Conservation (phyloP, 2,113 vertebrate genomes). For the Colaptes auratus region DNA sequence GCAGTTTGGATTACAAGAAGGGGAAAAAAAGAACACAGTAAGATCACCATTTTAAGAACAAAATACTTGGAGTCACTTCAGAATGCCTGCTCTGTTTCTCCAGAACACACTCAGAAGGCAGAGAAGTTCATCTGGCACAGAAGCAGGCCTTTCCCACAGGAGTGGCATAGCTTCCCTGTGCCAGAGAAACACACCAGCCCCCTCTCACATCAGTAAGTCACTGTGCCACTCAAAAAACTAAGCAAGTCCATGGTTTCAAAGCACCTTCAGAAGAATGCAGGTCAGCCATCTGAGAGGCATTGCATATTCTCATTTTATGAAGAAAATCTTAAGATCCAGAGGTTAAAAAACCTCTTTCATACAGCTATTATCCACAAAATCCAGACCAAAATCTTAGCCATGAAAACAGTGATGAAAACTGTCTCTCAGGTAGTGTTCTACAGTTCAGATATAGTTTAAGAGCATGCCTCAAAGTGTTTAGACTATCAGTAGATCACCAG, state of each 20-base stretch:
- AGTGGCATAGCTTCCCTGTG: background rate
- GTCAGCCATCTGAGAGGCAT: background rate
- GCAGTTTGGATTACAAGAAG: background rate
- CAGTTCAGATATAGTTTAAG: background rate
- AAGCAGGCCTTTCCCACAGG: background rate
- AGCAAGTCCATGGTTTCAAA: background rate
- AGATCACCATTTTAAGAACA: background rate
- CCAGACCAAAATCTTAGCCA: background rate
- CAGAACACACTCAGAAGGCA: background rate
- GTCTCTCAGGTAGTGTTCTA: background rate
- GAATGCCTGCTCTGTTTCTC: background rate
- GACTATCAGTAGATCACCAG: background rate
- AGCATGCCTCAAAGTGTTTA: too few relatives aligned
- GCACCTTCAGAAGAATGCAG: background rate
- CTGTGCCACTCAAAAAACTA: background rate
- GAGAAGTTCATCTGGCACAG: background rate
- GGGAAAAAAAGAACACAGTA: background rate
- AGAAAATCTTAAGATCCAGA: background rate
- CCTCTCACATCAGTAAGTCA: background rate
- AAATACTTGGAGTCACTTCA: background rate
- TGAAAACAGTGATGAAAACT: fast-evolving
- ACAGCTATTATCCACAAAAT: background rate
- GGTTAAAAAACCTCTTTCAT: background rate
- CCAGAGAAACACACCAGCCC: background rate
- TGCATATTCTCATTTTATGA: background rate